Conservation (phyloP, 2,113 vertebrate genomes). For the Bagarius yarrelli region DNA sequence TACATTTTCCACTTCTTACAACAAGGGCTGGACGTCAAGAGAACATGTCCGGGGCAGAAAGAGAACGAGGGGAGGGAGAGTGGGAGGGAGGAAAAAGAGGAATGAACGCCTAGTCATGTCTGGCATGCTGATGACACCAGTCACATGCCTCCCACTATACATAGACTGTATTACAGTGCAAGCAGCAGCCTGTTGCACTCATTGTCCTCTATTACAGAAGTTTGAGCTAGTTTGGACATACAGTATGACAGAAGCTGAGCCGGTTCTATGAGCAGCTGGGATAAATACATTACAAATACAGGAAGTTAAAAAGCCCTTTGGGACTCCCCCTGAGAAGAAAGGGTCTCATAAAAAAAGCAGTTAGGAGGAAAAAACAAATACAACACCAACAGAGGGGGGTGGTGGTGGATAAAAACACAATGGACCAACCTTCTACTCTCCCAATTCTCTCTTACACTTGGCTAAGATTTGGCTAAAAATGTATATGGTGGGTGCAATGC, state of each 20-base stretch:
- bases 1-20: slow-evolving; percentile 62
- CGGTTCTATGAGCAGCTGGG: background rate
- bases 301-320: slow-evolving; percentile 27
- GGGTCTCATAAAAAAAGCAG: slow-evolving; percentile 39
- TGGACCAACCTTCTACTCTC: background rate
- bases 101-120: slow-evolving; percentile 37
- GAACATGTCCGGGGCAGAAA: slow-evolving; percentile 36
- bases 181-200: slow-evolving; percentile 40
- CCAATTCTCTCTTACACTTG: too few relatives aligned
- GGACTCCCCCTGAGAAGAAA: slow-evolving; percentile 23
- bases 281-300: slow-evolving; percentile 4
- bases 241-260: background rate
- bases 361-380: slow-evolving; percentile 28
- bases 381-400: slow-evolving; percentile 47
- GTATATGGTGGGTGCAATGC: background rate
- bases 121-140: slow-evolving; percentile 47
- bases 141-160: slow-evolving; percentile 53
- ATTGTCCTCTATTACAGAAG: slow-evolving; percentile 43
- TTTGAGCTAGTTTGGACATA: slow-evolving; percentile 13
- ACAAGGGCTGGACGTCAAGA: slow-evolving; percentile 38
- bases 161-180: slow-evolving; percentile 43
- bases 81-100: slow-evolving; percentile 29
- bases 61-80: slow-evolving; percentile 18
- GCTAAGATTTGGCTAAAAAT: background rate
- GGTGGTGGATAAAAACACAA: slow-evolving; percentile 14